phyloP scores from a whole-genome alignment of 1,140 invertebrate genomes.

The Bactericera cockerelli region DNA sequence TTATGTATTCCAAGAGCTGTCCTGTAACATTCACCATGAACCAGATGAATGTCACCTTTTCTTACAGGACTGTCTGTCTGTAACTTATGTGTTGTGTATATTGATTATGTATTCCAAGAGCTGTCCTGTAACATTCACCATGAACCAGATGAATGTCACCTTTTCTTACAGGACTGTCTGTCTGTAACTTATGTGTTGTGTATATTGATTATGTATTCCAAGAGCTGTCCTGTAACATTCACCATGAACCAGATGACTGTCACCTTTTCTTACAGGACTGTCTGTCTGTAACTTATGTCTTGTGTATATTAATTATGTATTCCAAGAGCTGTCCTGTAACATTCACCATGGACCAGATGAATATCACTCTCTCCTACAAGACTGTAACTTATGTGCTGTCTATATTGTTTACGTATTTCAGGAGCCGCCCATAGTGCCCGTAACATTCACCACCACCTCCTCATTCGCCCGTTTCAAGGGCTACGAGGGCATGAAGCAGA shows the following conservation, averaged over 20 bases:
- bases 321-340: constrained; percentile 70
- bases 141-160: constrained; percentile 57
- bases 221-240: constrained; percentile 80
- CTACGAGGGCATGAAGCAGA: constrained; percentile 49
- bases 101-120: constrained; percentile 37
- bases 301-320: constrained; percentile 18
- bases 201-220: constrained; percentile 27
- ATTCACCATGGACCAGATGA: constrained; percentile 60
- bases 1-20: too few species aligned
- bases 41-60: constrained; percentile 65
- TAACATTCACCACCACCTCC: constrained; percentile 69
- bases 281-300: too few species aligned
- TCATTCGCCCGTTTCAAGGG: constrained; percentile 65
- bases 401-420: too few species aligned
- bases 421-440: constrained; percentile 64
- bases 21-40: too few species aligned
- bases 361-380: constrained; percentile 76
- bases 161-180: constrained; percentile 81
- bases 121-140: constrained; percentile 75
- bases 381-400: too few species aligned
- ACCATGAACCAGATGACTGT: constrained; percentile 58
- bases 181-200: too few species aligned
- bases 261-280: constrained; percentile 78
- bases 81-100: not conserved
- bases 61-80: constrained; percentile 83